These are phyloP conservation scores for Mycalesis mineus DNA, from an alignment of 2,888 invertebrate genomes.

Conservation along the genomic window DNA sequence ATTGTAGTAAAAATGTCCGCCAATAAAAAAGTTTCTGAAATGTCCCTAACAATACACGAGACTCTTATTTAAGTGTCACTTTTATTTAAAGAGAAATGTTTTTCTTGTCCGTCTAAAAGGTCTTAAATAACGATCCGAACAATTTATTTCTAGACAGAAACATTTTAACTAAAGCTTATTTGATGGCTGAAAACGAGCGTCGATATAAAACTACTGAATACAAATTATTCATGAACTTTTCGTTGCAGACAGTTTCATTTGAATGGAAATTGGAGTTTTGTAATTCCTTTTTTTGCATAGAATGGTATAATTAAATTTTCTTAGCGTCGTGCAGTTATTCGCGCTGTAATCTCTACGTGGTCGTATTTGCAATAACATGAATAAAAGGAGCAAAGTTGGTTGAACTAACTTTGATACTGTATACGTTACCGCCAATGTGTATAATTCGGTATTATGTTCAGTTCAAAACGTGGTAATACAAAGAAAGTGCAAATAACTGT, in stretches of 20 bases:
- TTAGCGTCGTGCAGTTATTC: no score
- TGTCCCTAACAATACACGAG: background rate
- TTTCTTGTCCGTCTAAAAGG: background rate
- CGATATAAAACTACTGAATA: background rate
- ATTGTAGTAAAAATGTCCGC: background rate
- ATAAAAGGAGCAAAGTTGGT: background rate
- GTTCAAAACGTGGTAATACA: no score
- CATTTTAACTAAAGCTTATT: conserved; percentile 3
- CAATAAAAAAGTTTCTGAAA: background rate
- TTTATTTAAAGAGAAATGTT: background rate
- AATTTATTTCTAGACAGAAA: conserved; percentile 7
- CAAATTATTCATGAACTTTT: conserved; percentile 1
- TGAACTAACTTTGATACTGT: background rate
- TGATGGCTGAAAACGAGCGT: background rate
- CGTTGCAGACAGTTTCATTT: conserved; percentile 2
- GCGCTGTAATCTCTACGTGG: background rate
- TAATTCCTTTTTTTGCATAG: background rate
- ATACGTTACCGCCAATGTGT: no score
- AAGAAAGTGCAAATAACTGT: no score
- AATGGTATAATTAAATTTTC: no score
- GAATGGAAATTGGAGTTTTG: background rate
- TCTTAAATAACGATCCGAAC: background rate
- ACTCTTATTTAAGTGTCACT: conserved; percentile 2
- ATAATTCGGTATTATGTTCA: no score
- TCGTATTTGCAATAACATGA: no score